Evolutionary conservation across 1,140 invertebrate genomes (phyloP).

Genomic region (Chironomus tepperi): DNA sequence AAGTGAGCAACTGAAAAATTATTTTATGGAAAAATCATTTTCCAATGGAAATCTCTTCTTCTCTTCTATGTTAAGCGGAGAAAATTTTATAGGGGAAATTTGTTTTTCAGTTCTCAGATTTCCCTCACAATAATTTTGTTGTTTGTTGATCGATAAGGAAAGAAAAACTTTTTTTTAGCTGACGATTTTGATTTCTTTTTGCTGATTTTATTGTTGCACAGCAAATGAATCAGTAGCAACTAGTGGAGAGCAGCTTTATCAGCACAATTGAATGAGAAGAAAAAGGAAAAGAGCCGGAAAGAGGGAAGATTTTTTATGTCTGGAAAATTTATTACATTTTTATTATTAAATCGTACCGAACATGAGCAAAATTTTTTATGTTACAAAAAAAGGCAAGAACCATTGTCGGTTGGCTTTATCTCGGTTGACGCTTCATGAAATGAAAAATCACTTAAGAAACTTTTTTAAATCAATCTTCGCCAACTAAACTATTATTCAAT

Average conservation of each 20-base stretch:
- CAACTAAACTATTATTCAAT: no score
- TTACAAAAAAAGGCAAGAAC: no score
- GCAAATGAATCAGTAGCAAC: background rate
- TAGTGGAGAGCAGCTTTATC: background rate
- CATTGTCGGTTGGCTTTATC: no score
- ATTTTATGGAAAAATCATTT: background rate
- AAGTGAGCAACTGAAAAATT: background rate
- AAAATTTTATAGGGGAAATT: background rate
- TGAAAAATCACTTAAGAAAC: no score
- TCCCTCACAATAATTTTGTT: background rate
- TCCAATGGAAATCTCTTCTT: background rate
- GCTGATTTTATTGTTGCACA: background rate
- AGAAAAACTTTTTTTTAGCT: background rate
- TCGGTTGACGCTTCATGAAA: no score
- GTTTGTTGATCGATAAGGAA: background rate
- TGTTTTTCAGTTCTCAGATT: background rate
- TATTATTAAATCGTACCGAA: no score
- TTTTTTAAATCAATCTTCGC: no score
- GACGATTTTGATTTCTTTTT: conserved; percentile 13
- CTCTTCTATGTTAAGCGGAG: background rate
- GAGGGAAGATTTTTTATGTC: no score
- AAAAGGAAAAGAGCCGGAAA: no score
- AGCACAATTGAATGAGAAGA: background rate
- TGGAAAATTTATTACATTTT: no score
- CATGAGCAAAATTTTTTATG: no score